phyloP scores from a whole-genome alignment of 2,113 vertebrate genomes.

The Albula glossodonta region DNA sequence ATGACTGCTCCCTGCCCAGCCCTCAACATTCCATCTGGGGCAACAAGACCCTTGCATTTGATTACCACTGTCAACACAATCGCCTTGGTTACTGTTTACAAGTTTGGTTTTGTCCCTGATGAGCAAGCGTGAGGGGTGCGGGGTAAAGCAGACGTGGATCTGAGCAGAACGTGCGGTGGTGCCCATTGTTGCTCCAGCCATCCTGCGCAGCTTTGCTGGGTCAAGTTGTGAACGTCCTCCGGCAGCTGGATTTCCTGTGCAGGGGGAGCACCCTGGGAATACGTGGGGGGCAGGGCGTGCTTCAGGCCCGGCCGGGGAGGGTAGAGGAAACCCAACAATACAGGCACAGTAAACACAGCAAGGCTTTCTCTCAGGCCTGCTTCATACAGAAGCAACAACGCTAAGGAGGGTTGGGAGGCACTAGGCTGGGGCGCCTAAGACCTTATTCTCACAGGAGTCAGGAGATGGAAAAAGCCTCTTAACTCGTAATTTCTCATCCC shows the following conservation, averaged over 20 bases:
- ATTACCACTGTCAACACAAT: background rate
- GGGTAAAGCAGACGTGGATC: background rate
- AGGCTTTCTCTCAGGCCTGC: background rate
- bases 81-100: background rate
- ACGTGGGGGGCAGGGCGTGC: background rate
- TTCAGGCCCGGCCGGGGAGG: background rate
- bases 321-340: conserved; percentile 22
- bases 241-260: conserved; percentile 7
- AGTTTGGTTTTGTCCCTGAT: background rate
- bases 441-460: background rate
- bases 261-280: background rate
- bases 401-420: background rate
- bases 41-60: background rate
- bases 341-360: background rate
- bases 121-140: no score
- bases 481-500: background rate
- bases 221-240: background rate
- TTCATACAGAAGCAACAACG: background rate
- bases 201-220: background rate
- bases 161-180: background rate
- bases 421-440: background rate
- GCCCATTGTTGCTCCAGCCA: background rate
- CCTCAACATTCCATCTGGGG: background rate
- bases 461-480: background rate
- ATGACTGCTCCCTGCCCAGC: background rate